Base-by-base conservation (phyloP, 2,113 vertebrate genomes). In the Pedetes capensis region DNA sequence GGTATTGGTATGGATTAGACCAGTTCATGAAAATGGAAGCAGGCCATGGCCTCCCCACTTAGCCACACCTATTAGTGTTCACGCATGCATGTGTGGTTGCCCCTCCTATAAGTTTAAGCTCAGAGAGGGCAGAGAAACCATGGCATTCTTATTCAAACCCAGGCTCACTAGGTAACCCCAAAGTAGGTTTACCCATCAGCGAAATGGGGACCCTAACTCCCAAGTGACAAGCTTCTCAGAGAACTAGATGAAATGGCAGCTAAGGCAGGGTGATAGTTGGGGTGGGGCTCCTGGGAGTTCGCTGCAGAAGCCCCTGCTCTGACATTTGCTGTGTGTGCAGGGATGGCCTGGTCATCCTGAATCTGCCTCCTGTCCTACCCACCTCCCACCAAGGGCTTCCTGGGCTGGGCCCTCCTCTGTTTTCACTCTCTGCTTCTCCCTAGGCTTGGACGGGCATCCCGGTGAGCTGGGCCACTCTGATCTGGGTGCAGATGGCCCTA, bases 381-480 rank as follows among this genome's bases (percentile, higher is more conserved):
- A n/a, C n/a, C 7, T 29, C 2, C 27, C n/a, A n/a, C 49, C 8
- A 25, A 3, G 18, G 17, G 29, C 51, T 78, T 37, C 39, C 23
- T 37, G 10, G 49, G 25, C 16, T 29, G 25, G 18, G 23, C 32
- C 27, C 51, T 27, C 5, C 3, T 16, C 23, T 59, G 12, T 11
- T 51, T 44, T 80, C 14, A 83, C 20, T 37, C 17, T 87, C 16
- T 64, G 23, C 14, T 39, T 55, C 42, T 82, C 3, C 64, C 72
- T 37, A 39, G 8, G 57, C 37, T 34, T 74, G 74, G 79, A 25
- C 27, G 69, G 23, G 37, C 13, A 0, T 16, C 32, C 8, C 8
- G 6, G 3, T 6, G 8, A 29, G 4, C 37, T 22, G 5, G 22
- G 16, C 12, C 0, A 5, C 34, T 8, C 27, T 6, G 4, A 0